Conservation (phyloP, 2,113 vertebrate species). For the Stictonetta naevosa region DNA sequence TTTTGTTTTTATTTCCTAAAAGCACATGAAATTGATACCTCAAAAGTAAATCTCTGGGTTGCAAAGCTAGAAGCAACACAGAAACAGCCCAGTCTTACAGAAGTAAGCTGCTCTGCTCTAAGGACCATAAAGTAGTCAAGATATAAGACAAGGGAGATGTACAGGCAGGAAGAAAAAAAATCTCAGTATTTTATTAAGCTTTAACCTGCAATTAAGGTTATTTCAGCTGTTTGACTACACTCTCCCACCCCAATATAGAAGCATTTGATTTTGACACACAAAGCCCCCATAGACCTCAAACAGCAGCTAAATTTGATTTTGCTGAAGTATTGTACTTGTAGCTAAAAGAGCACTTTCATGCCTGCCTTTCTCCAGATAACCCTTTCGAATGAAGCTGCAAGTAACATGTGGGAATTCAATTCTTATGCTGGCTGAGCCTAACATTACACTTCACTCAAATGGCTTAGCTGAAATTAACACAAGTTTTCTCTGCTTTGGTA, state of each 20-base stretch:
- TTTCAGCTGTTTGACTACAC: conserved; percentile 29
- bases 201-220: conserved; percentile 42
- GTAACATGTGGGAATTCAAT: neutral
- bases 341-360: conserved; percentile 57
- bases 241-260: neutral
- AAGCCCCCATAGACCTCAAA: conserved; percentile 44
- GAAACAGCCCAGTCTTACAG: neutral
- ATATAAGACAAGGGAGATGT: neutral
- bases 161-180: neutral
- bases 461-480: neutral
- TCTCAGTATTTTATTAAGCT: neutral
- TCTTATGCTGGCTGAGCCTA: neutral
- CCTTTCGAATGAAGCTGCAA: neutral
- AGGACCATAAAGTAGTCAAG: neutral
- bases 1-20: neutral
- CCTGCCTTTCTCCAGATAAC: conserved; percentile 41
- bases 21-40: neutral
- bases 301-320: conserved; percentile 33
- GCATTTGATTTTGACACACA: conserved; percentile 9
- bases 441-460: neutral
- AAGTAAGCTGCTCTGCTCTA: neutral
- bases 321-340: conserved; percentile 39
- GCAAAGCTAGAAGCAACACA: neutral
- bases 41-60: neutral
- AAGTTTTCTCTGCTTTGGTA: neutral